Percentiles rank a stretch among this genome's conserved stretches.
phyloP scores from a whole-genome alignment of 2,113 vertebrate genomes.

The Bombycilla garrulus region DNA sequence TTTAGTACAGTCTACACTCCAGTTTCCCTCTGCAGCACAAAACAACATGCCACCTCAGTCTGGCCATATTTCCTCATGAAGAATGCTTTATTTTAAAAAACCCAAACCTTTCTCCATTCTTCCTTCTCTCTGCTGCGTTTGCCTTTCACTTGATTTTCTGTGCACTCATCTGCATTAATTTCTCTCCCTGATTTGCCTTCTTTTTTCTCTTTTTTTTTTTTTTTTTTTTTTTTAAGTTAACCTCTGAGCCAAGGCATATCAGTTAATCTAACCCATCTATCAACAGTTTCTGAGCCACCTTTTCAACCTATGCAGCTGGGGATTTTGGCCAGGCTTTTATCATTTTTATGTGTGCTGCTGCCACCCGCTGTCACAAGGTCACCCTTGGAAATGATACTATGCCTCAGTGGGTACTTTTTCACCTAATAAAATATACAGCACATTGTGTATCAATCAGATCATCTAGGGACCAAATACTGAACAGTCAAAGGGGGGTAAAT shows the following conservation, averaged over 20 bases:
- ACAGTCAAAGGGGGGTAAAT: background rate
- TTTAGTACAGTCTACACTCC: background rate
- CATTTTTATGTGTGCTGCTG: conserved; percentile 59
- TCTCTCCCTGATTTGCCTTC: background rate
- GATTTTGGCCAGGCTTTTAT: conserved; percentile 51
- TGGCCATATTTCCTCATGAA: background rate
- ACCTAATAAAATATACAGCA: conserved; percentile 57
- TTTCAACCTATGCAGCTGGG: background rate
- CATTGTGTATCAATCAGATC: conserved; percentile 10
- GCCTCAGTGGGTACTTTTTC: conserved; percentile 61
- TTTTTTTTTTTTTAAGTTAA: background rate
- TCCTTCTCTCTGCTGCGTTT: background rate
- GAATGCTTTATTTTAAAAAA: background rate
- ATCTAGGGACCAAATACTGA: background rate
- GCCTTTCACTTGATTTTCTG: background rate
- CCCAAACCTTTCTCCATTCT: background rate
- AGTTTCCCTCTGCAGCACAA: background rate
- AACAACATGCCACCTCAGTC: background rate
- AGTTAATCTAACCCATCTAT: conserved; percentile 41
- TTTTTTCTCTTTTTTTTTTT: background rate
- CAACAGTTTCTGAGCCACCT: conserved; percentile 31
- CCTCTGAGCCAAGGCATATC: background rate
- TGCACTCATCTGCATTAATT: background rate
- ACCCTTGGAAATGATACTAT: conserved; percentile 61
- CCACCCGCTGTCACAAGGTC: conserved; percentile 59